Evolutionary conservation across 1,140 invertebrate species (phyloP).

Genomic region (Theocolax elegans): DNA sequence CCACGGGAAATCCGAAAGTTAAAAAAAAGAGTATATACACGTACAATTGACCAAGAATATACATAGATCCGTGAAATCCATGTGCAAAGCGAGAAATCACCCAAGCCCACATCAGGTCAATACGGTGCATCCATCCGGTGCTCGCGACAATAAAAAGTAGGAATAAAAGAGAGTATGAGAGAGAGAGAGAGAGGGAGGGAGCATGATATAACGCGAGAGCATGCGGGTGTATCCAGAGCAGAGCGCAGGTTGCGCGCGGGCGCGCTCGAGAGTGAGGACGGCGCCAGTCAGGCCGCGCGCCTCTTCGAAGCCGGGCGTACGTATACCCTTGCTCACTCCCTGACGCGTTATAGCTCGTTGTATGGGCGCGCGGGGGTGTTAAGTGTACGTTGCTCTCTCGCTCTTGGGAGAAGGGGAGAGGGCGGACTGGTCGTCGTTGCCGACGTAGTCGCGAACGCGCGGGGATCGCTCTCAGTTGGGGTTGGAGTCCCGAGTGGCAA

Average conservation of each 20-base stretch:
- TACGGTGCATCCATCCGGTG: neutral
- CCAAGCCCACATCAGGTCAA: neutral
- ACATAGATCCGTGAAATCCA: too few relatives aligned
- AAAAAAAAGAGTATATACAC: too few relatives aligned
- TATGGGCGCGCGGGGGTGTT: neutral
- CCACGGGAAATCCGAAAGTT: too few relatives aligned
- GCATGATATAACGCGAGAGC: too few relatives aligned
- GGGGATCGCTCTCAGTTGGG: neutral
- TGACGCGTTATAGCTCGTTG: conserved; percentile 14
- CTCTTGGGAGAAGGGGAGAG: conserved; percentile 6
- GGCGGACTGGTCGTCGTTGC: neutral
- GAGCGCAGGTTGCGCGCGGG: neutral
- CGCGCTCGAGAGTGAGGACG: neutral
- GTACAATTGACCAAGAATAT: too few relatives aligned
- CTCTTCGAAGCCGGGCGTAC: conserved; percentile 16
- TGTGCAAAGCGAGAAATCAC: neutral
- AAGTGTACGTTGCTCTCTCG: conserved; percentile 26
- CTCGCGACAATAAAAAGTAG: too few relatives aligned
- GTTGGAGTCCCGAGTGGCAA: too few relatives aligned
- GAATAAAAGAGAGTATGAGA: too few relatives aligned
- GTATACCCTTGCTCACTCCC: too few relatives aligned
- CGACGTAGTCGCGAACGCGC: neutral
- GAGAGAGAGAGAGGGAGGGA: too few relatives aligned
- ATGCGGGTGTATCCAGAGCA: too few relatives aligned
- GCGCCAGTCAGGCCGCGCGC: conserved; percentile 37